Conservation (phyloP, 2,113 vertebrate genomes). For the Puffinus mauretanicus region DNA sequence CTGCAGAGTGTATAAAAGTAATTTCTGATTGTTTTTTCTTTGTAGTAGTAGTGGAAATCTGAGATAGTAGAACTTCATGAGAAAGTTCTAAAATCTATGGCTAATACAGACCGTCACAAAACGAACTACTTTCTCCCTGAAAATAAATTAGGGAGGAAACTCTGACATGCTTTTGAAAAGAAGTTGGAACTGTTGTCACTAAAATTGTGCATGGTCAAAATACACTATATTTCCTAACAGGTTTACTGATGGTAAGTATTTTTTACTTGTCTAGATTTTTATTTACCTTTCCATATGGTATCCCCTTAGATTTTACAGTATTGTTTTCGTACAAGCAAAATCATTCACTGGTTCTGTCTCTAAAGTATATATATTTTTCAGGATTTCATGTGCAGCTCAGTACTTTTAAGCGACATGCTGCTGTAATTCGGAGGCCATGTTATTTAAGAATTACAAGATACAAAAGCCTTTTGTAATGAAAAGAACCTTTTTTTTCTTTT, state of each 20-base stretch:
- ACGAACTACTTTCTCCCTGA: neutral
- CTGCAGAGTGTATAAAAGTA: neutral
- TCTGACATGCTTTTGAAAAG: neutral
- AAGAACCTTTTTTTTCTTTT: fast-evolving
- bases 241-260: neutral
- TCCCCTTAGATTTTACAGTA: neutral
- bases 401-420: neutral
- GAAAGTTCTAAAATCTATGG: neutral
- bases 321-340: neutral
- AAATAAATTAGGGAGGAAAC: neutral
- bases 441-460: neutral
- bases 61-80: neutral
- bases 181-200: neutral
- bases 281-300: neutral
- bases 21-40: neutral
- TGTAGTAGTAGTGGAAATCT: neutral
- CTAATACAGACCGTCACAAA: neutral
- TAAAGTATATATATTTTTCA: neutral
- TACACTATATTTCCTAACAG: neutral
- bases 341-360: neutral
- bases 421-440: neutral
- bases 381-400: neutral
- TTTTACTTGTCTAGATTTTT: neutral
- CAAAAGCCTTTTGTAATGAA: neutral
- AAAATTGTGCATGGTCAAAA: neutral